Base-by-base conservation (phyloP, 2,888 invertebrate genomes). In the Lucinisca nassula region DNA sequence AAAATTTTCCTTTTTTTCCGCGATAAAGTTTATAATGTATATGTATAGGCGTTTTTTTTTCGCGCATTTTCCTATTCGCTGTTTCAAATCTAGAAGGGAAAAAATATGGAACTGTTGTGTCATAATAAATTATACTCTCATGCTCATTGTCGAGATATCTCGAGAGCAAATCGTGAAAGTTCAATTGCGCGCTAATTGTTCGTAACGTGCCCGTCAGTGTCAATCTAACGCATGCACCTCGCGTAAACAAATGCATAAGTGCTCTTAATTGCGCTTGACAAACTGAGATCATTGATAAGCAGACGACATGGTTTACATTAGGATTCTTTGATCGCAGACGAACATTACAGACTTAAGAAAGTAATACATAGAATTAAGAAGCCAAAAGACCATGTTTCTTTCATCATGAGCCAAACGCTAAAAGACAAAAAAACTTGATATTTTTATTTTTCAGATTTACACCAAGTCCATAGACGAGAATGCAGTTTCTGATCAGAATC, bases 181-280 rank as follows among this genome's bases (percentile, higher is more conserved):
- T 67, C 67, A 67, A 67, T 67, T 67, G 67, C 67, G 67, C 67
- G 67, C 67, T 67, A 67, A 67, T 67, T 67, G 67, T 67, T 67
- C 67, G 35, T 67, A 67, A 67, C 67, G 67, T 67, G 67, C 67
- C 32, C 67, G 67, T 67, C 67, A 67, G 67, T 67, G 67, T 67
- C 67, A 67, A 67, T 67, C 67, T 67, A 67, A 67, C 35, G 67
- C 67, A 67, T 67, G 67, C 67, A 67, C 67, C 67, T 67, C 67
- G 67, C 67, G 17, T 24, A 35, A 67, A 67, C 35, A 67, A 17
- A 32, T 67, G 35, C 67, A 67, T 67, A 67, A 67, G 35, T 35
- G 67, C 67, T 67, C 67, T 21, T 67, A 67, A 67, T 67, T 67
- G 67, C 35, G 67, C 35, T 24, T 67, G 67, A 67, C 67, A 67